Evolutionary conservation across 2,797 vertebrate species (phyloP).

Genomic region (Avahi laniger): DNA sequence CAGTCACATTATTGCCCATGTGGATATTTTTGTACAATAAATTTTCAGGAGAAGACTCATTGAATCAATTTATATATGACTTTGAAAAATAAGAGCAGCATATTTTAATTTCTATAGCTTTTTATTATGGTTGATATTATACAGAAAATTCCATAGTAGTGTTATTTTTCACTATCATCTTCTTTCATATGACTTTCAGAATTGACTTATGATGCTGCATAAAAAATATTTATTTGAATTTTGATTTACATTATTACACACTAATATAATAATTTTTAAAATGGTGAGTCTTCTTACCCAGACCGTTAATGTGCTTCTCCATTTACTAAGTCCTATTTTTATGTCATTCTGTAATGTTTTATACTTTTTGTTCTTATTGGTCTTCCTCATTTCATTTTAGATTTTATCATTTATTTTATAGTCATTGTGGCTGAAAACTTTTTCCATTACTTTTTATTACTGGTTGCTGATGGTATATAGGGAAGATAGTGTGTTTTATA

Average conservation of each 20-base stretch:
- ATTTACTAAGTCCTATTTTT: not conserved
- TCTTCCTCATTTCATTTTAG: conserved; percentile 31
- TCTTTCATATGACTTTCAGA: not conserved
- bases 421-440: not conserved
- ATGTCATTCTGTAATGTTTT: not conserved
- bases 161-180: not conserved
- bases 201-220: not conserved
- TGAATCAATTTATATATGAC: not conserved
- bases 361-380: not conserved
- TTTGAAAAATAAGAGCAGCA: not conserved
- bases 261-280: not conserved
- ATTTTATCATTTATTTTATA: conserved; percentile 38
- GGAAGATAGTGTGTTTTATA: not conserved
- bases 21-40: not conserved
- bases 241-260: not conserved
- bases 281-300: not conserved
- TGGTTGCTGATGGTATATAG: not conserved
- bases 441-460: conserved; percentile 1
- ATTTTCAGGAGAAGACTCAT: not conserved
- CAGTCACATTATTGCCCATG: not conserved
- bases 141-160: not conserved
- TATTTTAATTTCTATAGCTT: not conserved
- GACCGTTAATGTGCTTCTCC: not conserved
- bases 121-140: not conserved
- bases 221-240: not conserved